Percentiles rank a stretch among this genome's conserved stretches.
Conservation (phyloP, 2,797 vertebrate genomes). For the Acipenser ruthenus region DNA sequence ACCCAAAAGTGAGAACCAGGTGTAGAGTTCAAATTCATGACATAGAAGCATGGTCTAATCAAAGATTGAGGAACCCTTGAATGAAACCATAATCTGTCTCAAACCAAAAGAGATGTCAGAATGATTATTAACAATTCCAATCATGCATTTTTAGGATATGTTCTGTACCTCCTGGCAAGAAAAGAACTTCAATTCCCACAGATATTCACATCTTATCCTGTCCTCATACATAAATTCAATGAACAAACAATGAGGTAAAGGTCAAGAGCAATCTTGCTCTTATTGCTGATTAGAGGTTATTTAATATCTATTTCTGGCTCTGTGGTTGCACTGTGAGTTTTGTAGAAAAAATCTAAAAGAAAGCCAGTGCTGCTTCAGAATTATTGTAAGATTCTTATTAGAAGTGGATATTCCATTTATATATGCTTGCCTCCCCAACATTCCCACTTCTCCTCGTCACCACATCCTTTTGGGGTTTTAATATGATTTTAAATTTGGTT, state of each 20-base stretch:
- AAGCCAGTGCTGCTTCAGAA: background rate
- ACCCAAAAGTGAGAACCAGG: background rate
- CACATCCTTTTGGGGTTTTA: too few relatives aligned
- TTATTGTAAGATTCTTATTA: too few relatives aligned
- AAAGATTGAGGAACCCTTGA: background rate
- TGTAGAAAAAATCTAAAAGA: background rate
- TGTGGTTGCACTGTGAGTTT: background rate
- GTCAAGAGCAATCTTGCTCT: conserved; percentile 36
- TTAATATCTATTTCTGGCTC: conserved; percentile 14
- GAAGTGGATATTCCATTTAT: too few relatives aligned
- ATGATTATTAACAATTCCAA: background rate
- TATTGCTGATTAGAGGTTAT: conserved; percentile 34
- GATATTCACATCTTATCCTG: background rate
- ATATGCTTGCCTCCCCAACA: too few relatives aligned
- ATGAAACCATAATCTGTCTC: background rate
- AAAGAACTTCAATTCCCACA: background rate
- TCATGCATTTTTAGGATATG: background rate
- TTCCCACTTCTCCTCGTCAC: too few relatives aligned
- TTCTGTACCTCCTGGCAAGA: background rate
- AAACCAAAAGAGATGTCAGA: background rate
- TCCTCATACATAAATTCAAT: conserved; percentile 25
- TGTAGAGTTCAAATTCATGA: background rate
- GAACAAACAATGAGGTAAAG: conserved; percentile 37
- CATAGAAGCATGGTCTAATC: background rate
- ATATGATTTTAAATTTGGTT: too few relatives aligned